Conservation (phyloP, 2,888 invertebrate species). For the Epicampocera succincta region DNA sequence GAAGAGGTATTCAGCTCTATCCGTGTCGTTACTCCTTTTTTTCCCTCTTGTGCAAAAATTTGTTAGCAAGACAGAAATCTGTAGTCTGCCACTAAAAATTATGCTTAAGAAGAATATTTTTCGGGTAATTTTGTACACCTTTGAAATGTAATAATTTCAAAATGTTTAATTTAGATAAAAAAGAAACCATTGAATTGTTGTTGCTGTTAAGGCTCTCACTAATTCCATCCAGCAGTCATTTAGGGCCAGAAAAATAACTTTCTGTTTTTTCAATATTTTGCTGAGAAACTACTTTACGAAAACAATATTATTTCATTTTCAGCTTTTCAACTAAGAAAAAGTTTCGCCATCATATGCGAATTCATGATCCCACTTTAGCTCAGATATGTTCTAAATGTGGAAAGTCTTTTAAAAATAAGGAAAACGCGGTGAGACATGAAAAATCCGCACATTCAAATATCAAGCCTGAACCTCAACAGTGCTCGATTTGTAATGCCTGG, state of each 20-base stretch:
- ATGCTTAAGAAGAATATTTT: no score
- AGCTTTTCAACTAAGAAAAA: conserved; percentile 77
- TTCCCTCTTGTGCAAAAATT: no score
- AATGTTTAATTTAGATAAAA: no score
- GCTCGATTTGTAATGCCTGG: conserved; percentile 79
- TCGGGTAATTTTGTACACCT: no score
- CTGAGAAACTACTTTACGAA: conserved; percentile 18
- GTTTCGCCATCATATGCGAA: conserved; percentile 75
- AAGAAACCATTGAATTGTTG: no score
- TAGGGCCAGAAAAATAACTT: conserved; percentile 58
- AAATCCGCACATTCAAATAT: conserved; percentile 78
- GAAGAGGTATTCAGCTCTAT: no score
- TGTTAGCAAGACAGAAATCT: no score
- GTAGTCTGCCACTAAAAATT: no score
- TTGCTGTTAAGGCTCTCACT: no score
- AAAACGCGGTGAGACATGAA: conserved; percentile 78
- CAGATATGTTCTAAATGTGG: conserved; percentile 79
- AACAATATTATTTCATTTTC: conserved; percentile 50
- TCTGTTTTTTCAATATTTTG: conserved; percentile 7
- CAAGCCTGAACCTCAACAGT: conserved; percentile 77
- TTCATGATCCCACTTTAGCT: conserved; percentile 76
- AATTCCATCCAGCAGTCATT: conserved; percentile 59
- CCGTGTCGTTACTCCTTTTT: no score
- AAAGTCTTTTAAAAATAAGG: conserved; percentile 76
- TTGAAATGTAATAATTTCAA: no score